phyloP scores from a whole-genome alignment of 53 echinoderm and acorn worm genomes.

The Apostichopus leukothele region DNA sequence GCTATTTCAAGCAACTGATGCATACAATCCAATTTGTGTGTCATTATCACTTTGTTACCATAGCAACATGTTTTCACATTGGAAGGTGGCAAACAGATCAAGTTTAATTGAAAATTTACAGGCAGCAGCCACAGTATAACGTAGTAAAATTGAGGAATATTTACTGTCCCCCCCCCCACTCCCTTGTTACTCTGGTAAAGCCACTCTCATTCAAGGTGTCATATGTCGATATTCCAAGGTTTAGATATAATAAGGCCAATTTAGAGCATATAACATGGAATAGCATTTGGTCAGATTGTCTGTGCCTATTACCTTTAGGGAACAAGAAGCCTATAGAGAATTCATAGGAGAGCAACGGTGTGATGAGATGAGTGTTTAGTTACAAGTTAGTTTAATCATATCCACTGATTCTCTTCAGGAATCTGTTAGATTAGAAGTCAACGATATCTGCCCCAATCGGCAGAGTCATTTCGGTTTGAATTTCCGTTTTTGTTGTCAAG shows the following conservation, averaged over 20 bases:
- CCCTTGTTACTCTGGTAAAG: neutral
- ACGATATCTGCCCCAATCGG: neutral
- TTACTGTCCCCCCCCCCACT: no score
- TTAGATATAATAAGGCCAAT: neutral
- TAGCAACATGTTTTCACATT: neutral
- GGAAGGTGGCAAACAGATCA: conserved; percentile 31
- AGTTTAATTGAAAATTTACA: conserved; percentile 7
- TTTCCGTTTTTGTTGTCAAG: neutral
- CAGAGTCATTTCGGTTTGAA: neutral
- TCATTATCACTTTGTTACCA: conserved; percentile 29
- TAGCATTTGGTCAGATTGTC: neutral
- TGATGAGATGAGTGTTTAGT: conserved; percentile 38
- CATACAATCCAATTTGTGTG: conserved; percentile 10
- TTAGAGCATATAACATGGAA: neutral
- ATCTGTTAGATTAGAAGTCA: neutral
- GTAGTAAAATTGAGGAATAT: neutral
- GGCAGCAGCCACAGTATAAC: neutral
- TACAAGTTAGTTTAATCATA: neutral
- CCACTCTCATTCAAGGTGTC: neutral
- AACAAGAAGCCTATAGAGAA: neutral
- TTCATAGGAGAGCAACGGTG: neutral
- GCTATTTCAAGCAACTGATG: neutral
- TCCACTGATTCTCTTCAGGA: neutral
- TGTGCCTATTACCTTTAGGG: neutral
- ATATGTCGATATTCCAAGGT: neutral